Conservation (phyloP, 2,888 invertebrate genomes). For the Microplitis deprimator region DNA sequence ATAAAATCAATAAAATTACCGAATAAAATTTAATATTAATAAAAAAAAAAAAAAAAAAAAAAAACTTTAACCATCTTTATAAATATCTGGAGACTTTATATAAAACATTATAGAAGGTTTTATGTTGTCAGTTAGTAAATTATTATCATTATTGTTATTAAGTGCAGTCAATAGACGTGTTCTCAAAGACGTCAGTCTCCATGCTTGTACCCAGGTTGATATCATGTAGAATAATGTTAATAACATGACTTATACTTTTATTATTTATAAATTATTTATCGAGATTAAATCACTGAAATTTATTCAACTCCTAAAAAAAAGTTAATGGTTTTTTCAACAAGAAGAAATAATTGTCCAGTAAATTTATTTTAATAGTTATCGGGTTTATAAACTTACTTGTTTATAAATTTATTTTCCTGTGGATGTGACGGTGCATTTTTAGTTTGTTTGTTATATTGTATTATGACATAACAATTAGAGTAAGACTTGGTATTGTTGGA, state of each 20-base stretch:
- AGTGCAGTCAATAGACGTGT: conserved; percentile 75
- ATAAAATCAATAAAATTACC: conserved; percentile 31
- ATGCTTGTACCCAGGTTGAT: conserved; percentile 86
- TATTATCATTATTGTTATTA: conserved; percentile 43
- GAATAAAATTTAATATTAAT: neutral
- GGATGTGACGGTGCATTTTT: neutral
- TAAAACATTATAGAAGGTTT: conserved; percentile 64
- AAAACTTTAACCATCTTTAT: conserved; percentile 59
- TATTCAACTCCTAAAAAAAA: neutral
- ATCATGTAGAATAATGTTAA: conserved; percentile 88
- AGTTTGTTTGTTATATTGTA: neutral
- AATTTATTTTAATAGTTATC: too few species aligned
- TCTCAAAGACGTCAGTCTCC: conserved; percentile 81
- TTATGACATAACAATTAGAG: neutral
- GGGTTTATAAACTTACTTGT: neutral
- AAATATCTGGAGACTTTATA: conserved; percentile 52
- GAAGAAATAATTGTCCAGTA: too few species aligned
- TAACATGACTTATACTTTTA: conserved; percentile 73
- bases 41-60: conserved; percentile 2
- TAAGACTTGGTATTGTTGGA: neutral
- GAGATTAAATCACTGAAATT: neutral
- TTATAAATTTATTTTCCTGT: neutral
- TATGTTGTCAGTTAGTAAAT: conserved; percentile 41
- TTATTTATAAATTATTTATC: neutral
- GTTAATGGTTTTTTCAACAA: too few species aligned